A percentile compares a stretch with the other conserved stretches of the same genome.
Evolutionary conservation across 2,113 vertebrate species (phyloP).

Genomic region (Urocolius indicus): DNA sequence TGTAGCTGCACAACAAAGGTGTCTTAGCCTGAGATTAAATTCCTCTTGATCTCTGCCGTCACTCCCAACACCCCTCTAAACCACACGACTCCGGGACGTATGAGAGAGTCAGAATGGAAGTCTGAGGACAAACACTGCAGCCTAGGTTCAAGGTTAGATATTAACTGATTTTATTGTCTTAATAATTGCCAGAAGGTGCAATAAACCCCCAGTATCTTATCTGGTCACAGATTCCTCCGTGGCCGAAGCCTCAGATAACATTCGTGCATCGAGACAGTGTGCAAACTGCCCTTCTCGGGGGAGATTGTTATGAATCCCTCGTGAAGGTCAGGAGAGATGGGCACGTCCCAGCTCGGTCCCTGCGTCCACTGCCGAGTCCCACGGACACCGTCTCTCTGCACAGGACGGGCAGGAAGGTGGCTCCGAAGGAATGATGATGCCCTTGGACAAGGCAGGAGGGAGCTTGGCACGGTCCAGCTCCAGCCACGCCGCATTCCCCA

Average conservation of each 20-base stretch:
- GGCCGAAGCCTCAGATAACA: conserved; percentile 56
- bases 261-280: neutral
- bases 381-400: rapidly evolving
- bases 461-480: neutral
- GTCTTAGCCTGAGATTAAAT: neutral
- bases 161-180: conserved; percentile 71
- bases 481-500: neutral
- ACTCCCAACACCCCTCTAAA: neutral
- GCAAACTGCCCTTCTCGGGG: neutral
- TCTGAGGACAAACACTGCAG: neutral
- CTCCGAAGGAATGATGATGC: neutral
- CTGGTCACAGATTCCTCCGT: conserved; percentile 43
- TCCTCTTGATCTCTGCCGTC: neutral
- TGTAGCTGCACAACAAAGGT: neutral
- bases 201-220: conserved; percentile 66
- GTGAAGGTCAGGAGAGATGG: neutral
- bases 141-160: conserved; percentile 64
- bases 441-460: neutral
- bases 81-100: neutral
- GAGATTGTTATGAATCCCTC: neutral
- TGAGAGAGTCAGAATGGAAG: neutral
- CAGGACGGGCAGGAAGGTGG: rapidly evolving
- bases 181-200: conserved; percentile 67
- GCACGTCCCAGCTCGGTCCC: rapidly evolving
- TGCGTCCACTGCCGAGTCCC: rapidly evolving